A percentile compares a stretch with the other conserved stretches of the same genome.
phyloP scores from a whole-genome alignment of 2,797 vertebrate species.

The Lepus townsendii region DNA sequence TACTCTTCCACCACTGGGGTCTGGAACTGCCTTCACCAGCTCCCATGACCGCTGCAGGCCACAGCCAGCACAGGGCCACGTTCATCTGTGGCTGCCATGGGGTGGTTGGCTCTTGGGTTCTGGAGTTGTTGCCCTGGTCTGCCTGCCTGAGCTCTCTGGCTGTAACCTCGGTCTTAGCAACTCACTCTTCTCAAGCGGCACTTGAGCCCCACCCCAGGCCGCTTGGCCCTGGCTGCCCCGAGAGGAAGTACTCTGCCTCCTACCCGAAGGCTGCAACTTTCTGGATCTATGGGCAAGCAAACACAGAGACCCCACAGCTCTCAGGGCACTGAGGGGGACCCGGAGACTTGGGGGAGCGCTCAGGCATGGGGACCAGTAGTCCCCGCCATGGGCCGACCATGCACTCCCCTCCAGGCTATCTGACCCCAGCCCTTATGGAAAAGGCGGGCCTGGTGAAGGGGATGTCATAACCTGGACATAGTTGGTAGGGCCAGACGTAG shows the following conservation, averaged over 20 bases:
- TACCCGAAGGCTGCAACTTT: not conserved
- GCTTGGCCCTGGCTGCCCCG: not conserved
- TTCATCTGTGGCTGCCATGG: not conserved
- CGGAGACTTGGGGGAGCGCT: not conserved
- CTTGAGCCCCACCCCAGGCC: fast-evolving
- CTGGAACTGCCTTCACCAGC: not conserved
- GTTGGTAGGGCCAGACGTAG: not conserved
- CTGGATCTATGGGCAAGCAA: not conserved
- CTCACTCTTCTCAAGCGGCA: not conserved
- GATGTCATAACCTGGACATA: not conserved
- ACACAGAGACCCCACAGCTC: not conserved
- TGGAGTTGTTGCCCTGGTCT: not conserved
- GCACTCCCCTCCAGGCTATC: not conserved
- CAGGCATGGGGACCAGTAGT: not conserved
- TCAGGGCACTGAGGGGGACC: too few species aligned
- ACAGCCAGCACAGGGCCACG: not conserved
- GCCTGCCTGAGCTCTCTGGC: not conserved
- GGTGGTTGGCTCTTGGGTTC: not conserved
- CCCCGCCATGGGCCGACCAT: not conserved
- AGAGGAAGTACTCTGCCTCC: not conserved
- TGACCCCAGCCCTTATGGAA: not conserved
- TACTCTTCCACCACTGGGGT: not conserved
- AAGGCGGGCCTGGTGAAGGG: not conserved
- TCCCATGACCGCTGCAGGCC: not conserved
- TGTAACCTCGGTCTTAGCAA: not conserved